A percentile compares a stretch with the other conserved stretches of the same genome.
phyloP scores from a whole-genome alignment of 2,888 invertebrate genomes.

The Nezara viridula region DNA sequence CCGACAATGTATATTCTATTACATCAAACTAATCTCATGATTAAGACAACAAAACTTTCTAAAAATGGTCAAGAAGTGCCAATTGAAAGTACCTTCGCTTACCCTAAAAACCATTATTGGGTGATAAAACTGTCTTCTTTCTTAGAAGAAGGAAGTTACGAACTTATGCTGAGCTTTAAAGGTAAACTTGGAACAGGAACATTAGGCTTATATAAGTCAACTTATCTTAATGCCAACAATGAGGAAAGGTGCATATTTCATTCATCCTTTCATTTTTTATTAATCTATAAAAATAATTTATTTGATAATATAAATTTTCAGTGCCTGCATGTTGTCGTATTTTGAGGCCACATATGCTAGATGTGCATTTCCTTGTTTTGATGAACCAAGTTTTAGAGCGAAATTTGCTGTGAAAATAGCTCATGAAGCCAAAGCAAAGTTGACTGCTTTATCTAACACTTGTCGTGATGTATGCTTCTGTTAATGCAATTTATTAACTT shows the following conservation, averaged over 20 bases:
- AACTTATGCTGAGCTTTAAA: conserved; percentile 61
- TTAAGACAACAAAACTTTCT: conserved; percentile 69
- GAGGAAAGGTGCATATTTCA: conserved; percentile 32
- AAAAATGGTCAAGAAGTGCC: conserved; percentile 65
- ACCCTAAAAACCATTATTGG: conserved; percentile 67
- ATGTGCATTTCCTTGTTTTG: conserved; percentile 94
- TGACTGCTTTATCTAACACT: conserved; percentile 90
- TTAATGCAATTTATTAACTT: background rate
- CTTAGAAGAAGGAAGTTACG: conserved; percentile 68
- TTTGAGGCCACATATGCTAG: conserved; percentile 96
- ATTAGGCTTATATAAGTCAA: conserved; percentile 55
- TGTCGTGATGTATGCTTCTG: conserved; percentile 75
- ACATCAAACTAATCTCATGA: conserved; percentile 75
- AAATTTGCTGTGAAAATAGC: conserved; percentile 84
- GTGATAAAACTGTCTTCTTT: conserved; percentile 63
- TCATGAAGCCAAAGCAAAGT: conserved; percentile 81
- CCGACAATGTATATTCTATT: conserved; percentile 72
- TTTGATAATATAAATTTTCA: conserved; percentile 69
- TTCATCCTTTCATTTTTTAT: background rate
- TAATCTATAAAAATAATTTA: background rate
- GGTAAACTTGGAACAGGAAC: conserved; percentile 45
- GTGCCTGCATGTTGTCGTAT: conserved; percentile 88
- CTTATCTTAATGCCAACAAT: conserved; percentile 25
- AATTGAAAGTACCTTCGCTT: conserved; percentile 69
- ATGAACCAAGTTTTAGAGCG: conserved; percentile 93